Evolutionary conservation across 2,113 vertebrate genomes (phyloP).

Genomic region (Himantopus leucocephalus): DNA sequence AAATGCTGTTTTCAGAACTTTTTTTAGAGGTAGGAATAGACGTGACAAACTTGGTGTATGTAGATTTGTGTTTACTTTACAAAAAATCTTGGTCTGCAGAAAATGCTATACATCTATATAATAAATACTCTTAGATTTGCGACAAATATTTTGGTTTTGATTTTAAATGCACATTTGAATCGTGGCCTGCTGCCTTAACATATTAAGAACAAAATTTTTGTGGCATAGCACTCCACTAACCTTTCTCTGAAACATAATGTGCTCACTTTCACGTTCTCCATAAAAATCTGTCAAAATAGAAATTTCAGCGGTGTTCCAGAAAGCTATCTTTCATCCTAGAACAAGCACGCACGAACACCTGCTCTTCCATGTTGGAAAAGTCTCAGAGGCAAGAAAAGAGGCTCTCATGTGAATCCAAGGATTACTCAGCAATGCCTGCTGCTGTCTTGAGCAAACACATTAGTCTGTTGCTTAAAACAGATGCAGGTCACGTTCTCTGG

Average conservation of each 20-base stretch:
- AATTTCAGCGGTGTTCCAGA: not conserved
- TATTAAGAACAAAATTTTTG: not conserved
- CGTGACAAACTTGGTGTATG: not conserved
- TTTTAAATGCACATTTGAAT: not conserved
- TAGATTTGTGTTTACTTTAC: not conserved
- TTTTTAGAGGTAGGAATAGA: not conserved
- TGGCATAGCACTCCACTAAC: not conserved
- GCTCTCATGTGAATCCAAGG: not conserved
- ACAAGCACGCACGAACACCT: not conserved
- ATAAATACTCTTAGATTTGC: not conserved
- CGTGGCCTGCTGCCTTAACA: not conserved
- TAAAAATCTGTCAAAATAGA: not conserved
- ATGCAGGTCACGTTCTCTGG: constrained; percentile 59
- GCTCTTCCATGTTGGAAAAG: not conserved
- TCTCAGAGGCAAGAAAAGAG: not conserved
- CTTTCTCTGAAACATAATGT: not conserved
- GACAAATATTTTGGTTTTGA: not conserved
- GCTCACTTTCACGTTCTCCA: not conserved
- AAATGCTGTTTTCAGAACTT: not conserved
- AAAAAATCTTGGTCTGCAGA: not conserved
- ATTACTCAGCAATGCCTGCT: constrained; percentile 59
- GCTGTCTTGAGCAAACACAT: constrained; percentile 28
- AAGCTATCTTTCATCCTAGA: not conserved
- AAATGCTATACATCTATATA: not conserved
- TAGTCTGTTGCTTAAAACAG: constrained; percentile 22